A percentile compares a stretch with the other conserved stretches of the same genome.
Evolutionary conservation across 1,140 invertebrate species (phyloP).

Genomic region (Zophobas morio): DNA sequence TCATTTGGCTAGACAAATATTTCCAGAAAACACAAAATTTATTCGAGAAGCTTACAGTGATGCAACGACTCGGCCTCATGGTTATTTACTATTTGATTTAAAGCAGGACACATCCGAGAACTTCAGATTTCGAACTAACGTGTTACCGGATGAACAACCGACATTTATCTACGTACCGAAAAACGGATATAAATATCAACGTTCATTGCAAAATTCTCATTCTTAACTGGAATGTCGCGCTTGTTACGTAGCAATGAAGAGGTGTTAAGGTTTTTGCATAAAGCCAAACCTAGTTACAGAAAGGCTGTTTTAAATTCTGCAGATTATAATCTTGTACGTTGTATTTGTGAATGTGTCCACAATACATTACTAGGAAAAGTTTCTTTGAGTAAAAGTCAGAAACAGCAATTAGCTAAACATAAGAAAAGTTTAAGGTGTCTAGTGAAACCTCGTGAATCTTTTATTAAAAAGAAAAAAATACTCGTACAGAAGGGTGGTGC

Average conservation of each 20-base stretch:
- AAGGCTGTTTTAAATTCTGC: conserved; percentile 44
- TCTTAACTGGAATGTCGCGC: conserved; percentile 23
- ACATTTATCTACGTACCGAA: neutral
- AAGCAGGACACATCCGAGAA: conserved; percentile 61
- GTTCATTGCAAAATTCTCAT: conserved; percentile 6
- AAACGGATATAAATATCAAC: neutral
- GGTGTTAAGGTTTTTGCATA: conserved; percentile 39
- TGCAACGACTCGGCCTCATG: conserved; percentile 62
- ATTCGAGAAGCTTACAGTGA: conserved; percentile 65
- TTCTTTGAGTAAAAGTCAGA: conserved; percentile 2
- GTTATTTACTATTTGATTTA: conserved; percentile 64
- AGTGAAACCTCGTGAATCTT: neutral
- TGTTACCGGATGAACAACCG: conserved; percentile 37
- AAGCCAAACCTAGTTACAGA: conserved; percentile 31
- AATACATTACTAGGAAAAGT: conserved; percentile 47
- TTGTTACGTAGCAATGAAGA: conserved; percentile 23
- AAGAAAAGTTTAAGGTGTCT: neutral
- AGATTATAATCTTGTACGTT: conserved; percentile 42
- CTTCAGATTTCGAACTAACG: conserved; percentile 1
- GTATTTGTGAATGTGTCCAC: conserved; percentile 55
- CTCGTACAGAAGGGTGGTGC: no score
- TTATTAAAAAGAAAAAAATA: neutral
- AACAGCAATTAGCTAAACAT: conserved; percentile 1
- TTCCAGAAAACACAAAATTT: conserved; percentile 65
- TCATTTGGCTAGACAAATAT: conserved; percentile 33